These are phyloP conservation scores for Gasterosteus aculeatus DNA, from an alignment of 2,113 vertebrate genomes.

Conservation along the genomic window DNA sequence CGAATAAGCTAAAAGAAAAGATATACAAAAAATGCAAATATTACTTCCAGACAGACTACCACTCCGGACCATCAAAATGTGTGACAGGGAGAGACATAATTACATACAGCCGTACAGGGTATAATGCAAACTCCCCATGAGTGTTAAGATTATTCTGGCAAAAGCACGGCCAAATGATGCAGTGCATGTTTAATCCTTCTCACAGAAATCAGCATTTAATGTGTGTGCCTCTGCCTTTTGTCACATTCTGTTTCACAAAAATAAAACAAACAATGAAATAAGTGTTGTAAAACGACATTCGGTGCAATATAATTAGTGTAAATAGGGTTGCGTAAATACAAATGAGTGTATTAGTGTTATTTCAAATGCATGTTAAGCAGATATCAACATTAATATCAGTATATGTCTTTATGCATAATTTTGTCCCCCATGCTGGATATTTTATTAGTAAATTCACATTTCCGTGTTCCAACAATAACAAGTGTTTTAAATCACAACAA, in stretches of 20 bases:
- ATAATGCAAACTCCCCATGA: not conserved
- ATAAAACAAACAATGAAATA: not conserved
- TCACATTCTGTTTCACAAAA: not conserved
- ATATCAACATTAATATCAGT: slow-evolving; percentile 15
- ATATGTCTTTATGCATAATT: not conserved
- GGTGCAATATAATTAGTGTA: slow-evolving; percentile 4
- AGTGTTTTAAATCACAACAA: not conserved
- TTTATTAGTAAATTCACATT: slow-evolving; percentile 2
- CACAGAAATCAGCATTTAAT: not conserved
- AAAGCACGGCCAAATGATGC: not conserved
- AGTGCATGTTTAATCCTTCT: not conserved
- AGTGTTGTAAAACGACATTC: slow-evolving; percentile 22
- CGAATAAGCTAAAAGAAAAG: slow-evolving; percentile 6
- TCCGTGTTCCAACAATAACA: not conserved
- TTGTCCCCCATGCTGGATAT: slow-evolving; percentile 2
- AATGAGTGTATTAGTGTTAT: not conserved
- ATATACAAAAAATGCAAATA: not conserved
- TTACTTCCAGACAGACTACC: slow-evolving; percentile 4
- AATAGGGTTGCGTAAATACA: not conserved
- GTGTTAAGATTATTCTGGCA: not conserved
- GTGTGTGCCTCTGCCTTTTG: not conserved
- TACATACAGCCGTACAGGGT: slow-evolving; percentile 15
- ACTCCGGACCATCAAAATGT: not conserved
- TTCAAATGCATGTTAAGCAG: not conserved
- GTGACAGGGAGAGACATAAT: not conserved